phyloP scores from a whole-genome alignment of 2,797 vertebrate species.

The Remorina albescens region DNA sequence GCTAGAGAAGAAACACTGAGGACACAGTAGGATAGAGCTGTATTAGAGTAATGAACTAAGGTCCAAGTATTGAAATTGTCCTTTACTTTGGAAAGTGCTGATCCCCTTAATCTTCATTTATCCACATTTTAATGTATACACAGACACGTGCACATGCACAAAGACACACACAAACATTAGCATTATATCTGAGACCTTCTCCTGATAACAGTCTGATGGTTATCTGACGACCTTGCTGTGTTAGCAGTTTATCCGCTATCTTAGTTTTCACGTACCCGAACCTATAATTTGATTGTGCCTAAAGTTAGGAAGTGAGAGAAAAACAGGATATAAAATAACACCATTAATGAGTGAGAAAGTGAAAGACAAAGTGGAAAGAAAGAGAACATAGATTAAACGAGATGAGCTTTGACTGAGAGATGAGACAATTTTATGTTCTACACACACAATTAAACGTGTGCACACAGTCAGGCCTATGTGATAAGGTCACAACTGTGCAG shows the following conservation, averaged over 20 bases:
- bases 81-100: background rate
- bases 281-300: constrained; percentile 41
- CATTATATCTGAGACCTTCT: constrained; percentile 62
- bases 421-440: too few relatives aligned
- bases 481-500: constrained; percentile 12
- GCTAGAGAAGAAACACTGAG: constrained; percentile 10
- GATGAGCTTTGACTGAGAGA: constrained; percentile 39
- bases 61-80: background rate
- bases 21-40: constrained; percentile 3
- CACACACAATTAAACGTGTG: too few relatives aligned
- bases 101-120: constrained; percentile 28
- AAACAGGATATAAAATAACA: background rate
- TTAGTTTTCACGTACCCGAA: constrained; percentile 58
- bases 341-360: constrained; percentile 4
- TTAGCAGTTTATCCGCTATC: constrained; percentile 61
- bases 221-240: constrained; percentile 74
- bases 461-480: background rate
- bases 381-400: background rate
- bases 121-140: background rate
- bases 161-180: constrained; percentile 19
- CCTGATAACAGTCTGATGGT: constrained; percentile 63
- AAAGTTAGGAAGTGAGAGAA: constrained; percentile 34
- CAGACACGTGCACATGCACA: constrained; percentile 3
- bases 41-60: constrained; percentile 9
- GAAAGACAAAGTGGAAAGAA: background rate